A percentile compares a stretch with the other conserved stretches of the same genome.
These are phyloP conservation scores for Brachirus orientalis DNA, from an alignment of 2,113 vertebrate species.

Conservation along the genomic window DNA sequence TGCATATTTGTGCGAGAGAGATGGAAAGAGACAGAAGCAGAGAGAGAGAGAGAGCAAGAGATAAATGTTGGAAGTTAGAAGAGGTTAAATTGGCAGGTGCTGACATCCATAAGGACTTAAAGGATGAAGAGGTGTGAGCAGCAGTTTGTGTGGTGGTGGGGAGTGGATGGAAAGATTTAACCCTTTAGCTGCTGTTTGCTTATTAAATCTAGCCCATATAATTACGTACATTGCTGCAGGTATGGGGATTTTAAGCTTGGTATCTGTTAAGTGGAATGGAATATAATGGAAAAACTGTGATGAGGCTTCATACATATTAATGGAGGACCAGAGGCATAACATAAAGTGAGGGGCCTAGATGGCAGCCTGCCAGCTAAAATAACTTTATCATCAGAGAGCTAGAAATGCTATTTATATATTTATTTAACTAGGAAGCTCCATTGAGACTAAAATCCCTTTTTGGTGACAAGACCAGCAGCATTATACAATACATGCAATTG, in stretches of 20 bases:
- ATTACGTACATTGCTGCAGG: constrained; percentile 62
- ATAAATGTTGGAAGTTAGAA: constrained; percentile 7
- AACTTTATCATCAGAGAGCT: constrained; percentile 11
- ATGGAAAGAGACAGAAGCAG: background rate
- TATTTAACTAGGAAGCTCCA: too few species aligned
- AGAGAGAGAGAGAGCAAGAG: background rate
- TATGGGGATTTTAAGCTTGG: constrained; percentile 51
- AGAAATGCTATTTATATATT: background rate
- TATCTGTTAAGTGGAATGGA: constrained; percentile 26
- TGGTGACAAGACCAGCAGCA: too few species aligned
- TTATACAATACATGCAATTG: too few species aligned
- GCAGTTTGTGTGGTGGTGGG: constrained; percentile 24
- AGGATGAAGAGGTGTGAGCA: constrained; percentile 13
- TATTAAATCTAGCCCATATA: constrained; percentile 53
- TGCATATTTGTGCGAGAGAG: background rate
- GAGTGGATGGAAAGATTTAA: constrained; percentile 38
- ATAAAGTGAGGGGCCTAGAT: constrained; percentile 7
- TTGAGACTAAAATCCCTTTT: too few species aligned
- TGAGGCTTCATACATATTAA: constrained; percentile 60
- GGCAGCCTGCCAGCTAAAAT: constrained; percentile 11
- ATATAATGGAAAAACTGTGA: constrained; percentile 37
- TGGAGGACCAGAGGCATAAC: constrained; percentile 32
- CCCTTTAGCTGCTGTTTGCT: constrained; percentile 48
- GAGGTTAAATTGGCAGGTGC: constrained; percentile 39
- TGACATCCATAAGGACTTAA: constrained; percentile 29